phyloP scores from a whole-genome alignment of 2,888 invertebrate genomes.

The Zeuzera pyrina region DNA sequence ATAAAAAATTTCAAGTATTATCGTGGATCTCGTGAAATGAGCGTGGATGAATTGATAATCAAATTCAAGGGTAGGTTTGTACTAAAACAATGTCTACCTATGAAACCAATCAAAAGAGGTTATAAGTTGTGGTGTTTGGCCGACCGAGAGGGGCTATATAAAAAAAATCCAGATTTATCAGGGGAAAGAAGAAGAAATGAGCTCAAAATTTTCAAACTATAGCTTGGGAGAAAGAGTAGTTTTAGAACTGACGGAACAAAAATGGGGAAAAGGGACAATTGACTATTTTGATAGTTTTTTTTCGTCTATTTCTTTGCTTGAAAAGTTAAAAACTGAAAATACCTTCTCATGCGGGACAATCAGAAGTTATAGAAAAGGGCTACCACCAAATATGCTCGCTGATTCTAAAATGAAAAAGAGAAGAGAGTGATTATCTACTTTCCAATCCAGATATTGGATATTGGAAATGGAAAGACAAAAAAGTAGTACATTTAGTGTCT shows the following conservation, averaged over 20 bases:
- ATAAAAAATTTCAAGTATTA: background rate
- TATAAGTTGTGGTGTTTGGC: background rate
- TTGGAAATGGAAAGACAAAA: no score
- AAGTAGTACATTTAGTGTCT: conserved; percentile 4
- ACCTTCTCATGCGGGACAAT: background rate
- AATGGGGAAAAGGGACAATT: background rate
- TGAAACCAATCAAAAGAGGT: background rate
- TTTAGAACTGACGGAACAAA: background rate
- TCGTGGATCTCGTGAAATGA: no score
- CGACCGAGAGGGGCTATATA: no score
- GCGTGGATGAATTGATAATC: background rate
- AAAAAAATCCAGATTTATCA: no score
- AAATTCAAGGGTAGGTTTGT: background rate
- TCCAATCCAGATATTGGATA: no score
- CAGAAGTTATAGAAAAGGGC: background rate
- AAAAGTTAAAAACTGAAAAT: background rate
- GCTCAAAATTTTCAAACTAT: background rate
- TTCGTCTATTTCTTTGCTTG: background rate
- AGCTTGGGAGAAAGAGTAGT: background rate
- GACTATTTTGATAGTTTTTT: background rate
- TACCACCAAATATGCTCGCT: background rate
- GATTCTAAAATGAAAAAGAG: background rate
- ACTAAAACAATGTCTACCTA: background rate
- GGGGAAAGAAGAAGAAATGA: background rate
- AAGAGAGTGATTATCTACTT: no score